Evolutionary conservation across 2,113 vertebrate genomes (phyloP).

Genomic region (Pardalotus punctatus): DNA sequence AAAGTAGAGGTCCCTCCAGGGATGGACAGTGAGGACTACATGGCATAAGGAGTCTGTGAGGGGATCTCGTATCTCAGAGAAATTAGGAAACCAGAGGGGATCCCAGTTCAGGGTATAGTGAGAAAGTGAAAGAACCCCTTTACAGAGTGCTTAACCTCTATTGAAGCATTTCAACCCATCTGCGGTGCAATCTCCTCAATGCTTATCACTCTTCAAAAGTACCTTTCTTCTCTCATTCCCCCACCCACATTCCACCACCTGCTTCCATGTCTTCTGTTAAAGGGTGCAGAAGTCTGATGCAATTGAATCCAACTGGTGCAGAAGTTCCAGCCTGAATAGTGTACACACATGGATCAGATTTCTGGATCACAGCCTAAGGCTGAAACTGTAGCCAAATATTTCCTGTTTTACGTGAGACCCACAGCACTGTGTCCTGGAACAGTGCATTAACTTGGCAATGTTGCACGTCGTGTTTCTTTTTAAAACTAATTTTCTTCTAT

Average conservation of each 20-base stretch:
- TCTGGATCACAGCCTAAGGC: not conserved
- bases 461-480: conserved; percentile 24
- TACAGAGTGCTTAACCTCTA: not conserved
- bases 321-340: not conserved
- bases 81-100: not conserved
- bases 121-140: not conserved
- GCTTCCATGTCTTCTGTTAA: not conserved
- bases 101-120: not conserved
- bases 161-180: not conserved
- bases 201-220: not conserved
- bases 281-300: not conserved
- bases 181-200: not conserved
- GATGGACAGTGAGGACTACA: not conserved
- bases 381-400: conserved; percentile 46
- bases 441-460: not conserved
- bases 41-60: not conserved
- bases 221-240: not conserved
- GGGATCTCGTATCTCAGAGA: not conserved
- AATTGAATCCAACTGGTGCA: not conserved
- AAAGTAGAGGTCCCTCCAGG: not conserved
- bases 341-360: not conserved
- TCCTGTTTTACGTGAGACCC: conserved; percentile 19
- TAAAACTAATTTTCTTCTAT: not conserved
- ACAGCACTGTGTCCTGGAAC: conserved; percentile 21
- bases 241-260: not conserved